Base-by-base conservation (phyloP, 1,140 invertebrate genomes). In the Capitella teleta region DNA sequence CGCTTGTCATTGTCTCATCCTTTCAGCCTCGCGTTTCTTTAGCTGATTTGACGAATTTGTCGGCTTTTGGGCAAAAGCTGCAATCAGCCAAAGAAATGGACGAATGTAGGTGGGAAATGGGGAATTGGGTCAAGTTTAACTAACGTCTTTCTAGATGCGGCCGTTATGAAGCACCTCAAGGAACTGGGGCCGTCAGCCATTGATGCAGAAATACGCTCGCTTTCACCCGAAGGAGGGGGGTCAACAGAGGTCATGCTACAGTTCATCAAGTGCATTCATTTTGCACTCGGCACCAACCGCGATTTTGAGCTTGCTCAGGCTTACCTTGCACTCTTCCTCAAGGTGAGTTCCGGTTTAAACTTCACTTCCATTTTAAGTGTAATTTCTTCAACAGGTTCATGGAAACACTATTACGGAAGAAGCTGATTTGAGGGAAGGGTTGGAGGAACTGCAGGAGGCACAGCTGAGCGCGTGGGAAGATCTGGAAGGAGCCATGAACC, bases 251-350 rank as follows among this genome's bases (percentile, higher is more conserved):
- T 87, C 0, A 78, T 96, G 77, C 61, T 79, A 28, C 78, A 84
- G 52, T 97, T 95, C 74, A 70, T 97, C 26, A 77, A 80, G 61
- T 80, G 89, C 66, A 68, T 96, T 24, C 18, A 28, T 34, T 2
- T 32, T 10, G 16, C 2, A 3, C 75, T 96, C 1, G 72, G 78
- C 51, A 84, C 76, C 2, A 87, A 86, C 58, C 79, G 68, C 55
- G 79, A 95, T 72, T 96, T 91, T 74, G 93, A 98, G 75, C 68
- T 95, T n/a, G 80, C 82, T 0, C 86, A 95, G 67, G 82, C 89
- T 1, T 96, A 93, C 75, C 74, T 97, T n/a, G 82, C 80, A 43
- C 74, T 95, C 16, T 96, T 94, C 75, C 66, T 98, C 10, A 93
- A 94, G 72, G 78, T 81, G 56, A 46, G 44, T 16, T n/a, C n/a